phyloP scores from a whole-genome alignment of 1,140 invertebrate genomes.

The Drosophila melanogaster region DNA sequence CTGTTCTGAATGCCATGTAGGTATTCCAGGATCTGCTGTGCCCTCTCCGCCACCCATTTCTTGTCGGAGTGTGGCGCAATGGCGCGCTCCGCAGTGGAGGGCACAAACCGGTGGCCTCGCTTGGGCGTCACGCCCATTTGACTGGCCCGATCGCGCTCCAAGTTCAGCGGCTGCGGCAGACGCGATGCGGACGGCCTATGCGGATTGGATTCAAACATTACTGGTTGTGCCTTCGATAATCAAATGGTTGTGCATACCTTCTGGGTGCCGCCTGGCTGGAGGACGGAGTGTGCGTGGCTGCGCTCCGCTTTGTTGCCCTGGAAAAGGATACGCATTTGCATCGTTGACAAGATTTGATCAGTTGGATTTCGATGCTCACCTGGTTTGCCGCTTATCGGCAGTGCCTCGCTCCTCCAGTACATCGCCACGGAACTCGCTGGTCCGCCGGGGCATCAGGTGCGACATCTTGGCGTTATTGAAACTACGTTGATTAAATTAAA shows the following conservation, averaged over 20 bases:
- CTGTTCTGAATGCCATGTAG: conserved; percentile 30
- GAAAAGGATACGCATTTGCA: background rate
- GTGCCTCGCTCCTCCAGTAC: conserved; percentile 31
- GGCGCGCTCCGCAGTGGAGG: conserved; percentile 57
- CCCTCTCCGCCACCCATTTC: conserved; percentile 76
- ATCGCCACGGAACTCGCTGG: conserved; percentile 70
- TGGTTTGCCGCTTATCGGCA: conserved; percentile 47
- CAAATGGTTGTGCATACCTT: background rate
- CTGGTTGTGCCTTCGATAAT: no score
- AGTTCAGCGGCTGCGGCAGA: conserved; percentile 19
- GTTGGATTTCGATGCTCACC: conserved; percentile 29
- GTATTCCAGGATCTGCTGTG: conserved; percentile 64
- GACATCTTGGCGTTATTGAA: conserved; percentile 1
- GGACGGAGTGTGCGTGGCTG: conserved; percentile 20
- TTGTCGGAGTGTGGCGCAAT: conserved; percentile 67
- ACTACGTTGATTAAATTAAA: background rate
- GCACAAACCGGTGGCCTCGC: background rate
- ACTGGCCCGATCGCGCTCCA: conserved; percentile 37
- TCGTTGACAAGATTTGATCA: background rate
- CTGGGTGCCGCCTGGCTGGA: background rate
- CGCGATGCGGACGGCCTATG: conserved; percentile 14
- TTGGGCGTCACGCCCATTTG: conserved; percentile 38
- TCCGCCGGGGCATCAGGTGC: conserved; percentile 50
- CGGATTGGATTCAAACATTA: background rate
- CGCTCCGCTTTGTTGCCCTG: background rate